A percentile compares a stretch with the other conserved stretches of the same genome.
Evolutionary conservation across 1,140 invertebrate genomes (phyloP).

Genomic region (Drosophila sulfurigaster): DNA sequence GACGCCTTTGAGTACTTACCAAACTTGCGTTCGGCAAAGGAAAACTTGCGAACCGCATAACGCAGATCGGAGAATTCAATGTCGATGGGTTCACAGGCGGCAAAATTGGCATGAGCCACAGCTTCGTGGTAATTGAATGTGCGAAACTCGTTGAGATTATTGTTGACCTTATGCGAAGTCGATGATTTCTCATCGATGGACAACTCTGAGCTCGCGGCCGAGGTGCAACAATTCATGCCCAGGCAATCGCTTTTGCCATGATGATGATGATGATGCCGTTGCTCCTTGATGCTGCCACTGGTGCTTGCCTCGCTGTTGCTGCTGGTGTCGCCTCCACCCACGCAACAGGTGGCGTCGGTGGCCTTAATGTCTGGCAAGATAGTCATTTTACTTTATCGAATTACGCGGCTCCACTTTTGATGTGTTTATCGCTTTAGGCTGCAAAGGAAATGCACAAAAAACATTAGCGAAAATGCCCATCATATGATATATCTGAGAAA

Average conservation of each 20-base stretch:
- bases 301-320: constrained; percentile 50
- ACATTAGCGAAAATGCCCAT: neutral
- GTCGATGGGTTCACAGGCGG: constrained; percentile 86
- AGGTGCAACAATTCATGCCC: constrained; percentile 75
- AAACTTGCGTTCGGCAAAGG: constrained; percentile 77
- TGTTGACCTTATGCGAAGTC: constrained; percentile 70
- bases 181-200: constrained; percentile 75
- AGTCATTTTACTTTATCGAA: constrained; percentile 63
- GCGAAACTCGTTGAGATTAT: constrained; percentile 61
- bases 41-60: constrained; percentile 86
- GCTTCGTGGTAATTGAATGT: constrained; percentile 47
- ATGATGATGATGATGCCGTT: constrained; percentile 10
- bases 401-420: constrained; percentile 1
- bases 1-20: constrained; percentile 47
- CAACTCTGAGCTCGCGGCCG: constrained; percentile 65
- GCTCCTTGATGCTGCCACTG: constrained; percentile 39
- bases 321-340: constrained; percentile 46
- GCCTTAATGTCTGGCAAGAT: constrained; percentile 81
- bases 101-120: constrained; percentile 65
- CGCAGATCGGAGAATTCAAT: constrained; percentile 89
- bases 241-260: constrained; percentile 47
- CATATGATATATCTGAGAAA: neutral
- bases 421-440: neutral
- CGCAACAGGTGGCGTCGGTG: constrained; percentile 62
- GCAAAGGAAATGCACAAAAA: constrained; percentile 19